These are phyloP conservation scores for Rhagoletis zephyria DNA, from an alignment of 1,140 invertebrate species.

Conservation along the genomic window DNA sequence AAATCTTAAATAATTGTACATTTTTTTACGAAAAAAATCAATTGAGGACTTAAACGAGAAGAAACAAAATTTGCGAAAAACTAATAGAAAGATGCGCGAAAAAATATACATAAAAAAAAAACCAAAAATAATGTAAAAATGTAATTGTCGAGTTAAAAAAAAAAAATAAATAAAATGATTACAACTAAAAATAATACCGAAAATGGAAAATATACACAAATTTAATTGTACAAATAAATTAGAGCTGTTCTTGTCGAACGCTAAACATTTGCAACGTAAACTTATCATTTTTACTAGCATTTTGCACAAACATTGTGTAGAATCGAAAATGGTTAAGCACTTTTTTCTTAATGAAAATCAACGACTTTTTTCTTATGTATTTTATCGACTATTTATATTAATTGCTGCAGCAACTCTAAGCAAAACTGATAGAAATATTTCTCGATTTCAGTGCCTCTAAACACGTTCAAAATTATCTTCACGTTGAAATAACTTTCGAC, in stretches of 20 bases:
- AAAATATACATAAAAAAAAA: neutral
- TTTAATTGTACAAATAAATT: neutral
- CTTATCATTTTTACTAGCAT: neutral
- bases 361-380: neutral
- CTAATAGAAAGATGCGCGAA: neutral
- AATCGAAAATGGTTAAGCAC: too few relatives aligned
- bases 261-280: too few relatives aligned
- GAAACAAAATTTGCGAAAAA: neutral
- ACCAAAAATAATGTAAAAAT: conserved; percentile 46
- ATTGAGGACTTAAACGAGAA: neutral
- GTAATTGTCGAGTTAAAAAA: neutral
- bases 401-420: conserved; percentile 59
- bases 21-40: conserved; percentile 35
- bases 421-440: conserved; percentile 61
- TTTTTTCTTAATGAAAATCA: neutral
- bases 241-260: neutral
- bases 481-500: conserved; percentile 66
- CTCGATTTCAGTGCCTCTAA: conserved; percentile 61
- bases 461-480: conserved; percentile 69
- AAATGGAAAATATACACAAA: neutral
- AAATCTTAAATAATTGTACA: conserved; percentile 31
- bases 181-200: conserved; percentile 8
- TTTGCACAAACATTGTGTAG: too few relatives aligned
- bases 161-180: conserved; percentile 34
- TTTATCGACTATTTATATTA: neutral